A percentile compares a stretch with the other conserved stretches of the same genome.
These are phyloP conservation scores for Setophaga coronata DNA, from an alignment of 2,113 vertebrate genomes.

Conservation along the genomic window DNA sequence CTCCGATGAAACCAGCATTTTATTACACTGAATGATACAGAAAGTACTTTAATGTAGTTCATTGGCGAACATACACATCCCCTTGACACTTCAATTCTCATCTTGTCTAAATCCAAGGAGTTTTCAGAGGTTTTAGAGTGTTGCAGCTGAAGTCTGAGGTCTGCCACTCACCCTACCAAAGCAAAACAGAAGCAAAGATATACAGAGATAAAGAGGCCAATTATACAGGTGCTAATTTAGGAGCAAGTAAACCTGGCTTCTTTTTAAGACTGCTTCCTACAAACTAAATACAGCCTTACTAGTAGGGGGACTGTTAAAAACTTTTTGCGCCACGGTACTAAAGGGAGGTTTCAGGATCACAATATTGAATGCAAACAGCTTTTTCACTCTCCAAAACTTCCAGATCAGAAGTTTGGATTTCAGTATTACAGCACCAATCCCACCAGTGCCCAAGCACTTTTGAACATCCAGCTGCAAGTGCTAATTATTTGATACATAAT, in stretches of 20 bases:
- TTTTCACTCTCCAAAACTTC: neutral
- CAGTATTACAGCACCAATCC: neutral
- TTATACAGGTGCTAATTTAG: neutral
- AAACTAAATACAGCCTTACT: neutral
- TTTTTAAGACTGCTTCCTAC: neutral
- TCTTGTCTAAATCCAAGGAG: neutral
- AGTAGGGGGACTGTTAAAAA: neutral
- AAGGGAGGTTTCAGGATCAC: neutral
- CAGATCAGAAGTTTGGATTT: neutral
- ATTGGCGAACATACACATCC: accelerated
- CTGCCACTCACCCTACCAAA: neutral
- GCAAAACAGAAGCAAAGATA: neutral
- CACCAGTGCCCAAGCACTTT: neutral
- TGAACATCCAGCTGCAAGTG: neutral
- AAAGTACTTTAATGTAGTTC: neutral
- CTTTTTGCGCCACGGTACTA: neutral
- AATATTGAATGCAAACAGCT: neutral
- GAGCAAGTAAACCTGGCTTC: neutral
- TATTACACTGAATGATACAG: neutral
- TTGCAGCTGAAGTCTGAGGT: neutral
- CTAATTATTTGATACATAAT: neutral
- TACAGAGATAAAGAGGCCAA: neutral
- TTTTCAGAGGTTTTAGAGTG: accelerated
- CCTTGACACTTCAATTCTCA: neutral
- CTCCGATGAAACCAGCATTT: neutral